phyloP scores from a whole-genome alignment of 1,140 invertebrate genomes.

The Lepidurus couesii region DNA sequence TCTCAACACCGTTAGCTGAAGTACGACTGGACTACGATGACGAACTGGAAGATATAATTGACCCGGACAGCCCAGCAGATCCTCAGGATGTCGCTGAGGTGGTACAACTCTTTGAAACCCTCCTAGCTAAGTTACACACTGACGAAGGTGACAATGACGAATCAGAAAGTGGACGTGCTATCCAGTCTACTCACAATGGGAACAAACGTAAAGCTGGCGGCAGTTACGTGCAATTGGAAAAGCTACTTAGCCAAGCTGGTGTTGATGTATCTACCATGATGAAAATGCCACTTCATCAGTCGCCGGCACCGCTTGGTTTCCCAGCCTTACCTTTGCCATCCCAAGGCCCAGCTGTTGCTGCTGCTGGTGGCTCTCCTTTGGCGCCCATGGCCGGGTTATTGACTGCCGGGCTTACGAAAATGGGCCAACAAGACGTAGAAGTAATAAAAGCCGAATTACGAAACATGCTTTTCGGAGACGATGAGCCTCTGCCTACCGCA shows the following conservation, averaged over 20 bases:
- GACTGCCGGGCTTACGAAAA: conserved; percentile 12
- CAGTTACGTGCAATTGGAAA: background rate
- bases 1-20: background rate
- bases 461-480: conserved; percentile 34
- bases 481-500: conserved; percentile 21
- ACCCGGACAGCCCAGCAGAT: conserved; percentile 16
- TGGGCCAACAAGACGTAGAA: conserved; percentile 34
- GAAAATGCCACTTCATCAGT: background rate
- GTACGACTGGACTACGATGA: background rate
- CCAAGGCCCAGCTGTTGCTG: background rate
- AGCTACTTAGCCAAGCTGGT: background rate
- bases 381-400: conserved; percentile 10
- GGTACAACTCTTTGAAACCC: background rate
- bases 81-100: background rate
- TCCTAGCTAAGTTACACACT: background rate
- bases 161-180: background rate
- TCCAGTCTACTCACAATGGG: background rate
- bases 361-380: background rate
- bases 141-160: background rate
- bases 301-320: background rate
- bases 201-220: background rate
- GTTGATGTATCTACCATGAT: background rate
- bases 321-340: background rate
- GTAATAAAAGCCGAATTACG: conserved; percentile 33
- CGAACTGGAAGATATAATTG: background rate